phyloP scores from a whole-genome alignment of 2,113 vertebrate genomes.

The Sphaerodactylus townsendi region DNA sequence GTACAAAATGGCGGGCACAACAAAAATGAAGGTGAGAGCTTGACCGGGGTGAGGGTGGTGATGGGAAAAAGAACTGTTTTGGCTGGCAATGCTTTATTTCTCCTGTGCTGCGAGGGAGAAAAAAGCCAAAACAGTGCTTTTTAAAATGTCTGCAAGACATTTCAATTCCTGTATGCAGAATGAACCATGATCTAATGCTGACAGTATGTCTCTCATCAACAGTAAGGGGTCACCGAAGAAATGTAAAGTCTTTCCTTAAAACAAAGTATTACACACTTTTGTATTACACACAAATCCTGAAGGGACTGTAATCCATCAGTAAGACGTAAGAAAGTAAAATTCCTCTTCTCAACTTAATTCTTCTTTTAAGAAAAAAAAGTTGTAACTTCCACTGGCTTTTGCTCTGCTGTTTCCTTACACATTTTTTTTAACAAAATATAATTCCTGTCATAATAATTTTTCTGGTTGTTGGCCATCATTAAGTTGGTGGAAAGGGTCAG shows the following conservation, averaged over 20 bases:
- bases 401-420: slow-evolving; percentile 9
- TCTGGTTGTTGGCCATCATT: slow-evolving; percentile 19
- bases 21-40: too few relatives aligned
- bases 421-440: slow-evolving; percentile 16
- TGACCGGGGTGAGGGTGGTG: too few relatives aligned
- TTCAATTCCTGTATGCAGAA: too few relatives aligned
- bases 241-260: background rate
- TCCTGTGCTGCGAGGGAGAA: too few relatives aligned
- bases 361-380: background rate
- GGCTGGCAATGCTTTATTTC: too few relatives aligned
- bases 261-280: background rate
- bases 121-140: too few relatives aligned
- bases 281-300: background rate
- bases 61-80: too few relatives aligned
- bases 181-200: background rate
- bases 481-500: slow-evolving; percentile 19
- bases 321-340: background rate
- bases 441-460: slow-evolving; percentile 23
- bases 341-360: background rate
- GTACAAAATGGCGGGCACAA: too few relatives aligned
- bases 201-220: background rate
- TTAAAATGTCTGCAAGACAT: too few relatives aligned
- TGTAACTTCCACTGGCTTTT: slow-evolving; percentile 1
- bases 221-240: background rate
- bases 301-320: background rate